Evolutionary conservation across 30 jellyfish, hydroid and myxozoan genomes (phyloP), one percentile per base, ranked within the genome.

Genomic region (Catostylus mosaicus): DNA sequence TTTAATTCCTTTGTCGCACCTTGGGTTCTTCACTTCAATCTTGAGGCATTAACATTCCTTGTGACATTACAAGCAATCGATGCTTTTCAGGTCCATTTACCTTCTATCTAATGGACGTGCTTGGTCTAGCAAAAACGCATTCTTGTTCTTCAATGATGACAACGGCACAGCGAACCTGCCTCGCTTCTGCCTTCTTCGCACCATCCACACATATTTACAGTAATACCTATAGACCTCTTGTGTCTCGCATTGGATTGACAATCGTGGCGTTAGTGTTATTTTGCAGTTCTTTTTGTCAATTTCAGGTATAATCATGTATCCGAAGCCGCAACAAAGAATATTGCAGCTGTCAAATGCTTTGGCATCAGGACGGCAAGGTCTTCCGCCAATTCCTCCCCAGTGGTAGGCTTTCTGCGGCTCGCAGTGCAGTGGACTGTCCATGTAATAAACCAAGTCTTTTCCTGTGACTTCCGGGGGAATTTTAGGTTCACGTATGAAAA

Each of bases 371-470:
- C 96, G 78, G 36, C 96, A 86, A 19, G 79, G 80, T 54, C 96
- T 56, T 3, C 96, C 96, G 2, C 96, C 96, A 35, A 86, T 86
- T 51, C 96, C 96, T 26, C 81, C 86, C 96, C 96, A 86, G 74
- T 72, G 73, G 73, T 18, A 38, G 34, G 89, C 54, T 61, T 48
- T 51, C 35, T 50, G 80, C 8, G 90, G 90, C 57, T 67, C 96
- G 36, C 96, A 86, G 69, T 86, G 57, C 63, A 77, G 37, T 24
- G 96, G 90, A 66, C 96, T 86, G 43, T 59, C 83, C 61, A 16
- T 69, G 68, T 50, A 78, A 57, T 63, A 86, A 0, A 86, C 78
- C n/a, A 86, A 48, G 38, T 67, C 88, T 23, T 52, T 86, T 36
- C 82, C 86, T 24, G 79, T 30, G 2, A 62, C 71, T 65, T 70